phyloP scores from a whole-genome alignment of 2,113 vertebrate species.

The Theristicus caerulescens region DNA sequence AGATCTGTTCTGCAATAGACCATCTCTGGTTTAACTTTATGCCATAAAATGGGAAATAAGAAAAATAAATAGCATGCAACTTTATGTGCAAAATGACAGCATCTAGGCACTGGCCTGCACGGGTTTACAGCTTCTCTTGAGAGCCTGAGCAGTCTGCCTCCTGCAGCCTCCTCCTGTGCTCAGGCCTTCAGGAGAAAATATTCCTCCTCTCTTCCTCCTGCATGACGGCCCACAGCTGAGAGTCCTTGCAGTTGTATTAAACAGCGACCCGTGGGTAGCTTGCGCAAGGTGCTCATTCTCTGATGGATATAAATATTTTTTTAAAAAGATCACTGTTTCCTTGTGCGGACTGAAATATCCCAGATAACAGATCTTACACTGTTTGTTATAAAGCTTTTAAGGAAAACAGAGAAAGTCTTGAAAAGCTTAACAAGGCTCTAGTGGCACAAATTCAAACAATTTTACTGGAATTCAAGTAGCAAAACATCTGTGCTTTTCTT shows the following conservation, averaged over 20 bases:
- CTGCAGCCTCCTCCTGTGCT: not conserved
- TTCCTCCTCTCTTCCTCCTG: fast-evolving
- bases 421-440: not conserved
- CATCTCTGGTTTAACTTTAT: not conserved
- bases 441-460: not conserved
- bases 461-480: not conserved
- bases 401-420: not conserved
- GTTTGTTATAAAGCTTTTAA: not conserved
- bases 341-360: not conserved
- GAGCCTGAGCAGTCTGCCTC: not conserved
- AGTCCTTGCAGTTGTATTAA: not conserved
- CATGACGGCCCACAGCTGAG: not conserved
- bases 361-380: not conserved
- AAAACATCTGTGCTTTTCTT: not conserved
- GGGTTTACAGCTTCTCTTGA: not conserved
- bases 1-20: not conserved
- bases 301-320: not conserved
- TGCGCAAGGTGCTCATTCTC: not conserved
- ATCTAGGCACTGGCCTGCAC: not conserved
- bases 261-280: not conserved
- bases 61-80: not conserved
- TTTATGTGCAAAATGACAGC: not conserved
- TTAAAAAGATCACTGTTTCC: not conserved
- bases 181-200: not conserved
- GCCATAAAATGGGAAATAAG: not conserved